Base-by-base conservation (phyloP, 2,888 invertebrate species). In the Euclidia mi region DNA sequence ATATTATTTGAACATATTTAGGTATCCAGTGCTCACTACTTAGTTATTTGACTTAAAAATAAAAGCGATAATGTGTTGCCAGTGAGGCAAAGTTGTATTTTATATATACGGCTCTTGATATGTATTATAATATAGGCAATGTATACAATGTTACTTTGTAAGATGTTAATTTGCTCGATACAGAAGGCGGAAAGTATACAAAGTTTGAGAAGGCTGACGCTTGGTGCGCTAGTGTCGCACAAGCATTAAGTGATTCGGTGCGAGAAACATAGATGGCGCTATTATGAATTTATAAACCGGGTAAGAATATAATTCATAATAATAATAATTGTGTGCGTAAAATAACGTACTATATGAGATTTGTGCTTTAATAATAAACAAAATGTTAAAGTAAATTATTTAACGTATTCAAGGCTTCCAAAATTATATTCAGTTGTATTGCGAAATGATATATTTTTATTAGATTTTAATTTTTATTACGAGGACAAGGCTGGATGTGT, bases 401-500 rank as follows among this genome's bases (percentile, higher is more conserved):
- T 58, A 41, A 56, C 2, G 3, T 35, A 42, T 15, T 42, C 41
- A 64, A 44, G 65, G 70, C 70, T 73, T 70, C 65, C 65, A 57
- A 50, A n/a, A 43, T 44, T 42, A 51, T 48, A 53, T 56, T 63
- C 32, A 47, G 40, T 61, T 63, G 48, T 18, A 48, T 59, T 47
- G 35, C 31, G 18, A 57, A 32, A 32, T 32, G 11, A 48, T 10
- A 46, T 56, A 38, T 38, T 65, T 45, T 35, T 45, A 56, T 15
- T 17, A 38, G 18, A 46, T 53, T 49, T n/a, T 38, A 48, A 49
- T 45, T 40, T 40, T 3, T 17, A 18, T 38, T 10, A 35, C 4
- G 17, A 18, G n/a, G 18, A 35, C 35, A 15, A 38, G 18, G 43
- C 34, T 25, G 37, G 28, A 12, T 31, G 15, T 12, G 10, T 38